Evolutionary conservation across 64 coral and sea anemone genomes (phyloP).

Genomic region (Acropora yongei): DNA sequence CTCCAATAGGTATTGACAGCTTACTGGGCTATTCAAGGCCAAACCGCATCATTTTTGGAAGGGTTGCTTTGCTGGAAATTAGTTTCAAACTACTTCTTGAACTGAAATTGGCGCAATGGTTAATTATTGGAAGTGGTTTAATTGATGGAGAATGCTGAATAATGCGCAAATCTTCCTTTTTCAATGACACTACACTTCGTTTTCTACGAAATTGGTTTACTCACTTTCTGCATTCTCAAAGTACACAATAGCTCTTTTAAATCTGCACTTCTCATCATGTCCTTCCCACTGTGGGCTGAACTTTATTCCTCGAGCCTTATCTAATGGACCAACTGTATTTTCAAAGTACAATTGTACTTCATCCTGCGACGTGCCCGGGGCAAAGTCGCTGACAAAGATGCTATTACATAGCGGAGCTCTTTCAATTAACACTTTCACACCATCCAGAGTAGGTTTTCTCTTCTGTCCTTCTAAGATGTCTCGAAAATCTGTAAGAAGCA

Average conservation of each 20-base stretch:
- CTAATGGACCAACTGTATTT: not conserved
- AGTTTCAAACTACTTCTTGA: no score
- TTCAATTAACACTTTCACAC: slow-evolving; percentile 9
- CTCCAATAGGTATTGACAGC: no score
- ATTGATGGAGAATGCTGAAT: no score
- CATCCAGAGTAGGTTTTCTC: not conserved
- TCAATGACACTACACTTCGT: not conserved
- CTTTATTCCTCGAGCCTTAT: not conserved
- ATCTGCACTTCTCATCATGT: not conserved
- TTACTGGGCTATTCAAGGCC: no score
- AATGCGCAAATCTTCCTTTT: not conserved
- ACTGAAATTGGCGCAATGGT: no score
- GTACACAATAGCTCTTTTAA: slow-evolving; percentile 41
- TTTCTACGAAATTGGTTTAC: not conserved
- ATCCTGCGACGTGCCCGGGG: not conserved
- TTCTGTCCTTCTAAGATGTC: not conserved
- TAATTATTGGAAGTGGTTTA: no score
- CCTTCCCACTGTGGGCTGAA: not conserved
- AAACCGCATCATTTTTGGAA: not conserved
- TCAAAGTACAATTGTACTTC: slow-evolving; percentile 36
- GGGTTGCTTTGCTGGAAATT: no score
- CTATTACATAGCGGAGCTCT: slow-evolving; percentile 39
- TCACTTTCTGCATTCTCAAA: slow-evolving; percentile 16
- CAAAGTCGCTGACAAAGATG: slow-evolving; percentile 46
- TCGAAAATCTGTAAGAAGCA: slow-evolving; percentile 18